These are phyloP conservation scores for Heliconius eleuchia DNA, from an alignment of 1,140 invertebrate genomes.

Conservation along the genomic window DNA sequence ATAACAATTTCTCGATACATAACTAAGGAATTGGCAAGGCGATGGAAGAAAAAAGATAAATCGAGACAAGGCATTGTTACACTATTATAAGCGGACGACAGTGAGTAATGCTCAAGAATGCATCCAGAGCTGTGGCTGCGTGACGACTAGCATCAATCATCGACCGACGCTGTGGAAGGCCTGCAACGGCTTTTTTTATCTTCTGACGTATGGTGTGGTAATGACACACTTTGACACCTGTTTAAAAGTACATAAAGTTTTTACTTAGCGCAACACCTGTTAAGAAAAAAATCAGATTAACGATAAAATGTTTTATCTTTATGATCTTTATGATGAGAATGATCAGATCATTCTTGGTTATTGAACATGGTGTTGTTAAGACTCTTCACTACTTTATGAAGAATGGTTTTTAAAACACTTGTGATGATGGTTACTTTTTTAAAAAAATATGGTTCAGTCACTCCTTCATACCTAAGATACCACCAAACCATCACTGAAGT, in stretches of 20 bases:
- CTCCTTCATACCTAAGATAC: no score
- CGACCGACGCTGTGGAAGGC: conserved; percentile 29
- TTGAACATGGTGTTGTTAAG: no score
- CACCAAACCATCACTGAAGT: no score
- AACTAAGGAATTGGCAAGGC: conserved; percentile 39
- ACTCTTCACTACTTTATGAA: no score
- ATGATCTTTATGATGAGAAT: no score
- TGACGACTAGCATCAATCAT: conserved; percentile 38
- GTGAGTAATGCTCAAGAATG: conserved; percentile 43
- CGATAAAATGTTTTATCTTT: no score
- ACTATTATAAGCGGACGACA: conserved; percentile 39
- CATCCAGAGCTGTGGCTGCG: conserved; percentile 23
- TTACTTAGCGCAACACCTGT: neutral
- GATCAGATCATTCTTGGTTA: no score
- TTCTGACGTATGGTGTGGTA: conserved; percentile 37
- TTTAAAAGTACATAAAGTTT: neutral
- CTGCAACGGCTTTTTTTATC: conserved; percentile 41
- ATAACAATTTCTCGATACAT: conserved; percentile 25
- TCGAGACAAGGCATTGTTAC: conserved; percentile 43
- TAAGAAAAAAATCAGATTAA: neutral
- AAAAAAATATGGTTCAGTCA: neutral
- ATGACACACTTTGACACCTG: conserved; percentile 36
- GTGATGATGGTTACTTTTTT: no score
- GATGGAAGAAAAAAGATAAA: conserved; percentile 40
- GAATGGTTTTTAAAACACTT: no score